Conservation (phyloP, 2,888 invertebrate species). For the Entomobrya proxima region DNA sequence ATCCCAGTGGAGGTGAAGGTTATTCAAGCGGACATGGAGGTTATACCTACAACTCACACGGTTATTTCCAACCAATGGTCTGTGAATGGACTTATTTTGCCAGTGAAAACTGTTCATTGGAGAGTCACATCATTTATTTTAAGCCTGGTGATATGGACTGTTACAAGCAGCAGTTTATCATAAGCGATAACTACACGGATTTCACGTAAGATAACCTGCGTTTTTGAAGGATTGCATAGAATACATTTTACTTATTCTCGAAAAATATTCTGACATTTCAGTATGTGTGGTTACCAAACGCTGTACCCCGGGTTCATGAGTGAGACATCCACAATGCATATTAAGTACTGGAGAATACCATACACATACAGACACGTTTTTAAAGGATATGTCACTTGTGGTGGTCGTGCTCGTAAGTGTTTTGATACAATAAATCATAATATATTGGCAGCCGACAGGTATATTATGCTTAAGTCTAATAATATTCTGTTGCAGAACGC, state of each 20-base stretch:
- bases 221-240: neutral
- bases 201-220: constrained; percentile 3
- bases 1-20: neutral
- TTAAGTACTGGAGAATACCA: constrained; percentile 21
- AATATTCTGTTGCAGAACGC: neutral
- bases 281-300: constrained; percentile 9
- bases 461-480: neutral
- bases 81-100: constrained; percentile 19
- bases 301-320: constrained; percentile 3
- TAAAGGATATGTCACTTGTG: constrained; percentile 37
- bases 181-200: constrained; percentile 16
- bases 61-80: neutral
- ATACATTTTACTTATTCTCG: neutral
- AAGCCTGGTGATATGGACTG: constrained; percentile 24
- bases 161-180: constrained; percentile 33
- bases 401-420: neutral
- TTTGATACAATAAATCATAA: neutral
- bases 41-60: neutral
- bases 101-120: neutral
- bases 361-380: constrained; percentile 34
- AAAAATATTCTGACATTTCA: neutral
- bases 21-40: neutral
- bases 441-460: neutral
- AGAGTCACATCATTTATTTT: neutral
- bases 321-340: neutral